Evolutionary conservation across 2,888 invertebrate genomes (phyloP).

Genomic region (Drosophila differens): DNA sequence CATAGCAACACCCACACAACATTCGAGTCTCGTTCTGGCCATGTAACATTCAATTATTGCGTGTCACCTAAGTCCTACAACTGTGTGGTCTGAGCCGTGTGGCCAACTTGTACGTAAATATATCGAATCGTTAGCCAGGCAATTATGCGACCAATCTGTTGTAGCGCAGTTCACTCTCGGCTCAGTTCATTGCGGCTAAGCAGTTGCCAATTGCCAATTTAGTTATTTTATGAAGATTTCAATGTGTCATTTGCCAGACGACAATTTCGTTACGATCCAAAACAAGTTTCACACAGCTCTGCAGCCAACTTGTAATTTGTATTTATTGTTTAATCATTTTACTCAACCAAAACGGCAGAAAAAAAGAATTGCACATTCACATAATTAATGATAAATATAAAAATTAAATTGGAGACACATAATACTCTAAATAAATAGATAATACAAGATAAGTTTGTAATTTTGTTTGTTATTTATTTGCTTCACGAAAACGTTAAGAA

Average conservation of each 20-base stretch:
- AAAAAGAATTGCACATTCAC: neutral
- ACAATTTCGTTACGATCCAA: neutral
- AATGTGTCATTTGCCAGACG: slow-evolving; percentile 9
- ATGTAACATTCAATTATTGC: slow-evolving; percentile 75
- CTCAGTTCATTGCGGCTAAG: slow-evolving; percentile 8
- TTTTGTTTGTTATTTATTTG: neutral
- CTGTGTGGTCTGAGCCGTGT: slow-evolving; percentile 40
- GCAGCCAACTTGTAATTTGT: neutral
- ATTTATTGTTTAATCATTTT: neutral
- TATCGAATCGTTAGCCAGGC: slow-evolving; percentile 15
- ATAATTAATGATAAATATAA: neutral
- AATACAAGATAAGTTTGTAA: neutral
- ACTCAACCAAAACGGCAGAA: neutral
- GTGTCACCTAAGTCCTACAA: slow-evolving; percentile 58
- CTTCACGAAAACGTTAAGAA: neutral
- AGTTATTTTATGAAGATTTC: slow-evolving; percentile 2
- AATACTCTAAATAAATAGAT: neutral
- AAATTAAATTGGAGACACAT: neutral
- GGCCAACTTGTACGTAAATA: slow-evolving; percentile 20
- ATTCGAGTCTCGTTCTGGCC: slow-evolving; percentile 22
- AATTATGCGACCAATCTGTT: slow-evolving; percentile 22
- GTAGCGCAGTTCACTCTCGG: neutral
- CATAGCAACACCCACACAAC: slow-evolving; percentile 11
- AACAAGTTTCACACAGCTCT: neutral
- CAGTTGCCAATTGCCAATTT: neutral